Evolutionary conservation across 2,113 vertebrate genomes (phyloP).

Genomic region (Speoplatyrhinus poulsoni): DNA sequence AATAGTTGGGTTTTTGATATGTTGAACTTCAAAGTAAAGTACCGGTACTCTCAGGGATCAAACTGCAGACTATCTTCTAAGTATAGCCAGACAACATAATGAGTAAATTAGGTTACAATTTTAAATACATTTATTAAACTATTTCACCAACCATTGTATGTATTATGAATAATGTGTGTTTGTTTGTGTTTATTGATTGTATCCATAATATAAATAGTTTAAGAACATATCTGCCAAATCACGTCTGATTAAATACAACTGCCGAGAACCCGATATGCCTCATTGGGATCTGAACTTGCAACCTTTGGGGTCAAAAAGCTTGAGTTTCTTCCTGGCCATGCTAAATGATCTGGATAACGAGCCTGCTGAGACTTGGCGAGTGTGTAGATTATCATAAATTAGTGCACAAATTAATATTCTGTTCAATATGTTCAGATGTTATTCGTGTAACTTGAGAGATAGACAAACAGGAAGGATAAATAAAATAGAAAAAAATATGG

Average conservation of each 20-base stretch:
- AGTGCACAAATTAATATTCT: slow-evolving; percentile 72
- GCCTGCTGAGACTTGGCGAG: slow-evolving; percentile 69
- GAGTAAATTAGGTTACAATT: no score
- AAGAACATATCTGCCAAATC: slow-evolving; percentile 38
- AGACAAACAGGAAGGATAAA: slow-evolving; percentile 33
- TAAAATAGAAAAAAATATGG: slow-evolving; percentile 42
- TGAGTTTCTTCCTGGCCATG: slow-evolving; percentile 64
- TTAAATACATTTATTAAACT: no score
- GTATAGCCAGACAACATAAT: no score
- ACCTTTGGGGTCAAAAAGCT: slow-evolving; percentile 72
- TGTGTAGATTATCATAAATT: slow-evolving; percentile 73
- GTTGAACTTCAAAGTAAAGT: no score
- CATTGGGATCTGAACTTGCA: slow-evolving; percentile 70
- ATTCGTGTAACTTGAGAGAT: slow-evolving; percentile 53
- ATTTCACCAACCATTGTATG: no score
- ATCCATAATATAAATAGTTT: slow-evolving; percentile 24
- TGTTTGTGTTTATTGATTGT: background rate
- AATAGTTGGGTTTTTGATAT: no score
- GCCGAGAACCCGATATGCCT: slow-evolving; percentile 41
- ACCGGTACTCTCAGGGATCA: no score
- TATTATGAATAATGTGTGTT: no score
- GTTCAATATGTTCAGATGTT: slow-evolving; percentile 71
- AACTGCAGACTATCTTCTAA: no score
- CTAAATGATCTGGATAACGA: slow-evolving; percentile 71
- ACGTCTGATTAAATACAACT: slow-evolving; percentile 54